Evolutionary conservation across 2,113 vertebrate species (phyloP).

Genomic region (Thomomys bottae): DNA sequence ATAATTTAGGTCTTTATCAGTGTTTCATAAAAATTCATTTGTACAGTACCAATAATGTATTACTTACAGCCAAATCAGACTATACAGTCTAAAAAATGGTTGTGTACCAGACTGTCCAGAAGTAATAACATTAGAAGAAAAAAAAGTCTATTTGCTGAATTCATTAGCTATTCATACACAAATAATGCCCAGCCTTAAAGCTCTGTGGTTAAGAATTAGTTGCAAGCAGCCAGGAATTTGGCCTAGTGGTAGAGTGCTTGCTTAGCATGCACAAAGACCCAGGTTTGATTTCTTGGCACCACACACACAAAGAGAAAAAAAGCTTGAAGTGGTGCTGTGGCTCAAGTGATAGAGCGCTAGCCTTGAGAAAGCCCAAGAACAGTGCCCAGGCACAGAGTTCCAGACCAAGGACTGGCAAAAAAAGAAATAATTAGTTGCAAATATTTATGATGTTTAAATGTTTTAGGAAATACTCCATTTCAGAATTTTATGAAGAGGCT

Average conservation of each 20-base stretch:
- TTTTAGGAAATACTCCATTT: not conserved
- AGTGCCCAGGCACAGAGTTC: too few species aligned
- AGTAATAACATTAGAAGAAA: not conserved
- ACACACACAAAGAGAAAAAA: too few species aligned
- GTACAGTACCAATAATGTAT: not conserved
- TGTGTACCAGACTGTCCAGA: not conserved
- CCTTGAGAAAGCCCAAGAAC: too few species aligned
- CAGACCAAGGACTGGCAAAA: too few species aligned
- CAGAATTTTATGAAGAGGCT: not conserved
- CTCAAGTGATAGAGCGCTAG: too few species aligned
- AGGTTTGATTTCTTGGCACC: too few species aligned
- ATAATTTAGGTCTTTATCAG: constrained; percentile 3
- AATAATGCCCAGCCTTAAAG: not conserved
- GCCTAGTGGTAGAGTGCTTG: too few species aligned
- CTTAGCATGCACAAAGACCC: too few species aligned
- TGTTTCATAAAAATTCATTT: constrained; percentile 30
- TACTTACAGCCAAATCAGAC: constrained; percentile 5
- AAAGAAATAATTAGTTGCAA: constrained; percentile 25
- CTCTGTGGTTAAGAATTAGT: not conserved
- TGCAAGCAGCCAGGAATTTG: too few species aligned
- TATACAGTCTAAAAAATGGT: not conserved
- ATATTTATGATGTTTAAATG: not conserved
- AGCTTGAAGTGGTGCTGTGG: too few species aligned
- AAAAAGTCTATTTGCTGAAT: not conserved
- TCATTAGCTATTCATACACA: not conserved